These are phyloP conservation scores for Machimus rusticus DNA, from an alignment of 2,888 invertebrate genomes.

Conservation along the genomic window DNA sequence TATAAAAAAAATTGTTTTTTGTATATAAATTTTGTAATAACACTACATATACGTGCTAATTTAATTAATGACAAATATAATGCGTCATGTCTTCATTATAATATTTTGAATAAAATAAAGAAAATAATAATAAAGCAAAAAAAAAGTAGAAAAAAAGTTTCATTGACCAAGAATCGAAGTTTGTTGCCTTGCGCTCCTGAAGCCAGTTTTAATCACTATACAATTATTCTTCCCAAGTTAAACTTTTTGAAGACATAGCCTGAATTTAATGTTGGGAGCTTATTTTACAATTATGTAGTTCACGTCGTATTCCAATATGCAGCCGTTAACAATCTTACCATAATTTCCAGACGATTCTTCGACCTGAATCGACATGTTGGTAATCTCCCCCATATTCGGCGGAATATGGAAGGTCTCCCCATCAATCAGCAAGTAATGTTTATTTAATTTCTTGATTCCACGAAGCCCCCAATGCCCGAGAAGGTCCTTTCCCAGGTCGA, in stretches of 20 bases:
- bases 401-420: not conserved
- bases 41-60: no score
- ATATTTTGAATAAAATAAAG: no score
- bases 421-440: not conserved
- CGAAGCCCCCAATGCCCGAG: not conserved
- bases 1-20: no score
- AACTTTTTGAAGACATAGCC: not conserved
- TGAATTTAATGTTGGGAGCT: not conserved
- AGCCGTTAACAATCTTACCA: not conserved
- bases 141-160: no score
- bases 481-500: not conserved
- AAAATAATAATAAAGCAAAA: no score
- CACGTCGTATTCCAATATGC: not conserved
- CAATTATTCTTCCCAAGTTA: not conserved
- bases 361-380: not conserved
- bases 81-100: no score
- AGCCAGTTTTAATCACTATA: no score
- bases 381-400: not conserved
- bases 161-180: no score
- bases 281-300: not conserved
- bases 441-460: not conserved
- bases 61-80: no score
- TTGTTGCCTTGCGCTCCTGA: no score
- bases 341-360: not conserved
- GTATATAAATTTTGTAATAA: no score